phyloP scores from a whole-genome alignment of 2,113 vertebrate species.

The Neodon shergylaensis region DNA sequence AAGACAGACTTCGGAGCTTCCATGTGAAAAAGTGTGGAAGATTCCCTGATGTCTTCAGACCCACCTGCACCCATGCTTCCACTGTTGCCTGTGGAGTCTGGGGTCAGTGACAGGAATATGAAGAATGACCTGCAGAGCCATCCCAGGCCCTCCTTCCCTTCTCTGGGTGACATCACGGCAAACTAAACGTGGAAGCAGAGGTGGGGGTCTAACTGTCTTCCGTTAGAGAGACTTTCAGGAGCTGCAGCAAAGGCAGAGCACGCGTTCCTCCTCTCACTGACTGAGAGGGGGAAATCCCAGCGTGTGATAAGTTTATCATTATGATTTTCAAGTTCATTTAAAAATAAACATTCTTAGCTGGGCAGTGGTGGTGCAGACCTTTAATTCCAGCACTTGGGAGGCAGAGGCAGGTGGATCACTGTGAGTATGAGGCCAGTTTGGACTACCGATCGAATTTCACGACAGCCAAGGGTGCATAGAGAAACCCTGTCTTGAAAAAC shows the following conservation, averaged over 20 bases:
- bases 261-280: not conserved
- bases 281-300: not conserved
- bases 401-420: not conserved
- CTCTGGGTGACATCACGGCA: not conserved
- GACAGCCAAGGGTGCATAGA: not conserved
- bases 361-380: not conserved
- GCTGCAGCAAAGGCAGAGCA: not conserved
- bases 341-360: not conserved
- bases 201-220: not conserved
- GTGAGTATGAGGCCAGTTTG: not conserved
- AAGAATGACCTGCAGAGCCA: not conserved
- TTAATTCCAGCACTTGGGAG: not conserved
- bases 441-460: not conserved
- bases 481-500: not conserved
- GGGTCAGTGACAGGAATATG: not conserved
- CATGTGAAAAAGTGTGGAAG: not conserved
- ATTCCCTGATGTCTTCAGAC: not conserved
- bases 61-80: not conserved
- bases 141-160: not conserved
- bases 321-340: constrained; percentile 43
- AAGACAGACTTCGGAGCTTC: not conserved
- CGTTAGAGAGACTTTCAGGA: not conserved
- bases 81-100: not conserved
- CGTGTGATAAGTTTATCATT: not conserved
- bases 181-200: not conserved